Base-by-base conservation (phyloP, 2,888 invertebrate species). In the Aleiodes alternator region DNA sequence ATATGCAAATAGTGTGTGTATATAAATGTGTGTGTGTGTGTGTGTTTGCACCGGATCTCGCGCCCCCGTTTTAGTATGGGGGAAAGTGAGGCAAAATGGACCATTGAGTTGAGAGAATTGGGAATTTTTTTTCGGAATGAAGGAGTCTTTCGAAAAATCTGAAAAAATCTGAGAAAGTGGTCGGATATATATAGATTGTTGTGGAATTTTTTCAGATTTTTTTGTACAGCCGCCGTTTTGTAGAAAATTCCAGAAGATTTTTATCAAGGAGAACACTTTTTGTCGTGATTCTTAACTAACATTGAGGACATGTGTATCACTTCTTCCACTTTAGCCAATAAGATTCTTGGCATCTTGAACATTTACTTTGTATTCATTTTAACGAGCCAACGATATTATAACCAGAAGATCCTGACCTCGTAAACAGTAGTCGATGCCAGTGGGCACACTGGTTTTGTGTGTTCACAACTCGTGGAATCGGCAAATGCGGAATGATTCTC, bases 341-440 rank as follows among this genome's bases (percentile, higher is more conserved):
- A 16, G 11, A 9, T 14, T 59, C 64, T 43, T 51, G 43, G 57
- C 57, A 57, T 68, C 43, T 50, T 9, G 57, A 68, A 68, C 56
- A 73, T 73, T 68, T 68, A 73, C 56, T 68, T 73, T 73, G 73
- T 73, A 68, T 73, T 66, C 55, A 16, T 68, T 73, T 73, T 73
- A 73, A 73, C 73, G 73, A 73, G 73, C 56, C 55, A 61, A 61
- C 16, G 69, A 72, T 64, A 70, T 68, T 74, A 69, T 57, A 70
- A 38, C 66, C 56, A 50, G 71, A 23, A 23, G 68, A 51, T 29
- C 55, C 55, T 75, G 75, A 77, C 75, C 77, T 78, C 78, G 72
- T 77, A 77, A 80, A 77, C 73, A 76, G 76, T 59, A 69, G 73
- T 79, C 73, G 23, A 69, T 68, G 23, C 48, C 72, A 31, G 74